Evolutionary conservation across 2,113 vertebrate genomes (phyloP), one percentile per base, ranked within the genome.

Genomic region (Rhipidura dahli): DNA sequence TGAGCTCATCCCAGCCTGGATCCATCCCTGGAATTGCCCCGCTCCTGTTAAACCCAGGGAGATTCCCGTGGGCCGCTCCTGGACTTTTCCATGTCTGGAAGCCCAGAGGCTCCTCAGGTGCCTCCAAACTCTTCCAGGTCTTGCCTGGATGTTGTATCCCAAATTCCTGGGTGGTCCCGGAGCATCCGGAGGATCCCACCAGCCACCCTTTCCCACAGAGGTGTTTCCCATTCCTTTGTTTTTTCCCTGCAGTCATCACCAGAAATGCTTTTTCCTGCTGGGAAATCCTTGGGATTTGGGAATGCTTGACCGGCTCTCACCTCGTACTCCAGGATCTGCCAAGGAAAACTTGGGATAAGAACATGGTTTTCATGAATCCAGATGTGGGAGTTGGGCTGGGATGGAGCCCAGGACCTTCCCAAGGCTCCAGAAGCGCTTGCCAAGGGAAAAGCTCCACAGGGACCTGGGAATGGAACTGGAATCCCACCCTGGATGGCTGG

Each of bases 221-320:
- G 2, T 1, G 3, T 24, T 75, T 69, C 44, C 7, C 6, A 0
- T 14, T 8, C 37, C 20, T 1, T 1, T 5, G 1, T 45, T 44
- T 57, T 33, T 73, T 45, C 12, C 60, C 26, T 1, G 12, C 19
- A 40, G 12, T 30, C 44, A 2, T 26, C 22, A 15, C 37, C n/a
- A 44, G 35, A 90, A 90, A 39, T n/a, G 6, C 19, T 21, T 17
- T 68, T 87, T 69, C 56, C 44, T 44, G 9, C 23, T 3, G 3
- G 39, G 26, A 94, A 54, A 50, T 39, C 72, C 60, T 54, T 8
- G 11, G 6, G 56, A 59, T 1, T 42, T 31, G 81, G 80, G 40
- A 70, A 42, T 1, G 12, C 65, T 59, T 13, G 72, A 13, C 37
- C 1, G 0, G 4, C 45, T 54, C 72, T 69, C 2, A 1, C 47